phyloP scores from a whole-genome alignment of 1,140 invertebrate species.

The Aphelenchoides besseyi region DNA sequence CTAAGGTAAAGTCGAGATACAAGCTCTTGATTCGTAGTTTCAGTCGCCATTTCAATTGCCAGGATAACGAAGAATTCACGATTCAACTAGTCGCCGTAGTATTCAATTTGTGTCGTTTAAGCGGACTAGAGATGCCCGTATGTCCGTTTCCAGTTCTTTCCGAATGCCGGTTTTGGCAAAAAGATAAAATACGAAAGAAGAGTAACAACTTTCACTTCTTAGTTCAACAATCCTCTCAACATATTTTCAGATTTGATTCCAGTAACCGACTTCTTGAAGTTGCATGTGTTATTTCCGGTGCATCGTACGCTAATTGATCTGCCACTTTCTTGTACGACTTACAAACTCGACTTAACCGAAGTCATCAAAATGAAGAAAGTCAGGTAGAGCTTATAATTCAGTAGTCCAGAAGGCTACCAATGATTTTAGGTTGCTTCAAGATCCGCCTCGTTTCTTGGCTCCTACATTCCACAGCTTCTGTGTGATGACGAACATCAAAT shows the following conservation, averaged over 20 bases:
- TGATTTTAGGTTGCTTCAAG: not conserved
- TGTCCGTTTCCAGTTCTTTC: not conserved
- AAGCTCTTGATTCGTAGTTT: not conserved
- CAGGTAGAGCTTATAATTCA: not conserved
- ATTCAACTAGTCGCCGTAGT: not conserved
- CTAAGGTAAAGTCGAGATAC: not conserved
- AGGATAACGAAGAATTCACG: not conserved
- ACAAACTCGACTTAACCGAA: not conserved
- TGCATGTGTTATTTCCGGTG: not conserved
- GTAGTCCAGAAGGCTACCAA: not conserved
- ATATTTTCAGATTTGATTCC: not conserved
- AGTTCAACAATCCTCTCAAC: too few relatives aligned
- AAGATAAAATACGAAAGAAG: not conserved
- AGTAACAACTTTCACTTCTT: not conserved
- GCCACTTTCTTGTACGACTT: not conserved
- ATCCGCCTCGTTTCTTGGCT: slow-evolving; percentile 1
- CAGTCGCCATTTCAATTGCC: not conserved
- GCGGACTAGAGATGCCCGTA: not conserved
- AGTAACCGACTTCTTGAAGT: not conserved
- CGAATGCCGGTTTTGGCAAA: slow-evolving; percentile 2
- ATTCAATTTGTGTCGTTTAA: not conserved
- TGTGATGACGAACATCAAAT: not conserved
- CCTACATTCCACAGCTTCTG: not conserved
- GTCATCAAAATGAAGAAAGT: not conserved
- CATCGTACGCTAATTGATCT: not conserved